Conservation (phyloP, 1,140 invertebrate species). For the Aphelenchoides fujianensis region DNA sequence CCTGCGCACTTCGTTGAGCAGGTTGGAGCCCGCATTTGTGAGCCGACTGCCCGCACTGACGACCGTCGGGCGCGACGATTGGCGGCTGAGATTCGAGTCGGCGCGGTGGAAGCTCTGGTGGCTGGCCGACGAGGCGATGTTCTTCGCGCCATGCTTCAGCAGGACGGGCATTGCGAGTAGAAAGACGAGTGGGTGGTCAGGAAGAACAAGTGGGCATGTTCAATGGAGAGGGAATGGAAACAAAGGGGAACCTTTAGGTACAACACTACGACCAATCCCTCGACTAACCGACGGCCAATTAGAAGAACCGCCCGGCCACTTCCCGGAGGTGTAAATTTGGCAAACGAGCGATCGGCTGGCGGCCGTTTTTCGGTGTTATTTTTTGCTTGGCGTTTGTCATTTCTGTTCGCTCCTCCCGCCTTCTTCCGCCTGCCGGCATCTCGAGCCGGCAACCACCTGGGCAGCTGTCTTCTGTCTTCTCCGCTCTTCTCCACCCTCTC, state of each 20-base stretch:
- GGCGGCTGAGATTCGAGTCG: slow-evolving; percentile 12
- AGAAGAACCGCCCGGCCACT: too few species aligned
- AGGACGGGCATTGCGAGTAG: slow-evolving; percentile 14
- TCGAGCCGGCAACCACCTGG: too few species aligned
- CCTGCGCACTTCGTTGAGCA: slow-evolving; percentile 1
- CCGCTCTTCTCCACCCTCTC: not conserved
- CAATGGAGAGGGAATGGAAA: too few species aligned
- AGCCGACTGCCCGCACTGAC: not conserved
- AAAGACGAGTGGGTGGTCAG: too few species aligned
- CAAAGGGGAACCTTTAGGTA: too few species aligned
- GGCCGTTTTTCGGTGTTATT: not conserved
- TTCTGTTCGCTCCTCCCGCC: too few species aligned
- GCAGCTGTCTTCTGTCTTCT: too few species aligned
- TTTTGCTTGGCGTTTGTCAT: too few species aligned
- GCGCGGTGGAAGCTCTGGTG: not conserved
- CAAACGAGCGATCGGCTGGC: not conserved
- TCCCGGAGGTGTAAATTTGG: not conserved
- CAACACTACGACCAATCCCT: too few species aligned
- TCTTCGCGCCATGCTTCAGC: slow-evolving; percentile 18
- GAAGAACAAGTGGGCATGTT: too few species aligned
- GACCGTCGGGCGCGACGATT: not conserved
- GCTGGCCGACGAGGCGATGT: slow-evolving; percentile 9
- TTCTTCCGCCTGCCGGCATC: too few species aligned
- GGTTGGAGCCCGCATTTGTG: not conserved
- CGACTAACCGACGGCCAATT: too few species aligned